phyloP scores from a whole-genome alignment of 2,113 vertebrate species.

The Cathartes aura region DNA sequence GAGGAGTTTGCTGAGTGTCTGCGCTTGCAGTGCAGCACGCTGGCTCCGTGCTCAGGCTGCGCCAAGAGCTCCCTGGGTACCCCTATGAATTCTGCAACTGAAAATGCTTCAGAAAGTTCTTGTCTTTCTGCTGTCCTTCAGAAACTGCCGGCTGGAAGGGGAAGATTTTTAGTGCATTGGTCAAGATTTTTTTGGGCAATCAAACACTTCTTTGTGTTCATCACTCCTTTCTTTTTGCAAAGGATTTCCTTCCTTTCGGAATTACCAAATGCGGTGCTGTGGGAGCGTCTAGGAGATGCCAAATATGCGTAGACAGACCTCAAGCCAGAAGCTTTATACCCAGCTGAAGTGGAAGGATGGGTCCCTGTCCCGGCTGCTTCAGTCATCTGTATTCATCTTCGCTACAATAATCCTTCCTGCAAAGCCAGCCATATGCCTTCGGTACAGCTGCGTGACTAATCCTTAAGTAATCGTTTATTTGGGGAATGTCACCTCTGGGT shows the following conservation, averaged over 20 bases:
- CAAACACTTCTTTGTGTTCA: neutral
- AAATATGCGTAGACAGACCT: neutral
- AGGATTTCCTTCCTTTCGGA: neutral
- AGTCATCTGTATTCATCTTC: conserved; percentile 38
- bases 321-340: neutral
- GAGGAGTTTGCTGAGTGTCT: neutral
- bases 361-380: neutral
- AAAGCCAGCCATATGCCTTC: neutral
- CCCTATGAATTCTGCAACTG: neutral
- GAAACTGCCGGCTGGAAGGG: neutral
- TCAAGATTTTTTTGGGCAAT: neutral
- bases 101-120: neutral
- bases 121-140: conserved; percentile 14
- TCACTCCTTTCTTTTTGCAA: neutral
- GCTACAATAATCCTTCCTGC: conserved; percentile 1
- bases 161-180: neutral
- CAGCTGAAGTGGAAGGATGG: neutral
- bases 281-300: neutral
- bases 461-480: conserved; percentile 56
- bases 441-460: conserved; percentile 42
- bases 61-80: neutral
- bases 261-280: neutral
- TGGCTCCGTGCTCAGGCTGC: accelerated
- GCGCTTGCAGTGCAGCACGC: neutral
- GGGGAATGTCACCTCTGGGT: conserved; percentile 49